Conservation (phyloP, 1,140 invertebrate genomes). For the Drosophila tristis region DNA sequence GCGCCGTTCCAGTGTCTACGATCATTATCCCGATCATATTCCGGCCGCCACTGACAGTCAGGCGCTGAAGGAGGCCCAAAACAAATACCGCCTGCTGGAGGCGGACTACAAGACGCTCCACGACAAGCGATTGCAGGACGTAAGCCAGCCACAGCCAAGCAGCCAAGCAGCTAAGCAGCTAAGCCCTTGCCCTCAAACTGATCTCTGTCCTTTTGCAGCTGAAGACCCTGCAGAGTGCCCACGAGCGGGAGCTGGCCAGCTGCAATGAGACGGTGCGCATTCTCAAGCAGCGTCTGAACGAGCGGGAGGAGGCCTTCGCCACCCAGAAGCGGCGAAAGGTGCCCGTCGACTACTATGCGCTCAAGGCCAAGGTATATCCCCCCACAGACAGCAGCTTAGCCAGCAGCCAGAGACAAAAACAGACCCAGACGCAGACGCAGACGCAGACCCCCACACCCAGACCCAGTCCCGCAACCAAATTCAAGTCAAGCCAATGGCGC, state of each 20-base stretch:
- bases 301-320: constrained; percentile 77
- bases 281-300: constrained; percentile 78
- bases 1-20: constrained; percentile 35
- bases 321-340: constrained; percentile 82
- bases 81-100: constrained; percentile 86
- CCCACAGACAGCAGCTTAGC: too few relatives aligned
- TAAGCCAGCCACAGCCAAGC: too few relatives aligned
- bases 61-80: constrained; percentile 86
- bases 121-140: constrained; percentile 90
- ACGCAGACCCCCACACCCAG: too few relatives aligned
- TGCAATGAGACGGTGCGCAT: constrained; percentile 82
- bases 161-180: too few relatives aligned
- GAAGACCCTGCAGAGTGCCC: constrained; percentile 90
- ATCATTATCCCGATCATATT: constrained; percentile 80
- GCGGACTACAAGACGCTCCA: constrained; percentile 89
- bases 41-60: constrained; percentile 86
- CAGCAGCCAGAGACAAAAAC: neutral
- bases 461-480: neutral
- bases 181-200: neutral
- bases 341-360: constrained; percentile 82
- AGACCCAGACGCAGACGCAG: too few relatives aligned
- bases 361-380: constrained; percentile 79
- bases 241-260: constrained; percentile 89
- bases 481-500: neutral
- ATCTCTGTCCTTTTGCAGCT: constrained; percentile 84